phyloP scores from a whole-genome alignment of 2,888 invertebrate genomes.

The Hypselothyrea guttata region DNA sequence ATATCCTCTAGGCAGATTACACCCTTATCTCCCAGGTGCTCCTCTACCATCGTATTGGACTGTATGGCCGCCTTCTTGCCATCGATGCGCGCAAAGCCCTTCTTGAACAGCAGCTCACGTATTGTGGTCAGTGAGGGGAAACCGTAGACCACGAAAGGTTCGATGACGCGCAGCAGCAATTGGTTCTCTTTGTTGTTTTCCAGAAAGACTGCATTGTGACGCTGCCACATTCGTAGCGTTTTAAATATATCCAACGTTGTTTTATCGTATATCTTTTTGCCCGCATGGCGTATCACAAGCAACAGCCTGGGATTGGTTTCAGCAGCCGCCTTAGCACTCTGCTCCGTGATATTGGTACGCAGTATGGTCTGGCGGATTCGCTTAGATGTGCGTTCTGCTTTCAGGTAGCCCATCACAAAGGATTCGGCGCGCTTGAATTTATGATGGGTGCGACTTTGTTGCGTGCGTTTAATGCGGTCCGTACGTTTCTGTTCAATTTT shows the following conservation, averaged over 20 bases:
- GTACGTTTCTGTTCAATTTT: conserved; percentile 76
- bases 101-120: conserved; percentile 81
- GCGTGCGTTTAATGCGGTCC: conserved; percentile 72
- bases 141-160: conserved; percentile 81
- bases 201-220: conserved; percentile 80
- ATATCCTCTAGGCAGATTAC: conserved; percentile 82
- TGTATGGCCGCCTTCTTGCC: conserved; percentile 81
- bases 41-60: conserved; percentile 82
- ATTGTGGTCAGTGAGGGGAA: conserved; percentile 79
- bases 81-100: conserved; percentile 79
- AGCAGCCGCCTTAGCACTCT: conserved; percentile 56
- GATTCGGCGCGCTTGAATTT: conserved; percentile 81
- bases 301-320: conserved; percentile 78
- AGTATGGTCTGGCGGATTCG: conserved; percentile 76
- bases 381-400: conserved; percentile 80
- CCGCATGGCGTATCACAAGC: conserved; percentile 81
- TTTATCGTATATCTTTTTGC: conserved; percentile 80
- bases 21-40: conserved; percentile 80
- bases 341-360: conserved; percentile 65
- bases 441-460: conserved; percentile 68
- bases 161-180: conserved; percentile 79
- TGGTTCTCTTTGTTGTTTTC: conserved; percentile 80
- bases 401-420: conserved; percentile 80
- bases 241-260: conserved; percentile 78
- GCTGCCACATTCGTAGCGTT: conserved; percentile 66